phyloP scores from a whole-genome alignment of 1,140 invertebrate species.

The Tetramorium parvispinum region DNA sequence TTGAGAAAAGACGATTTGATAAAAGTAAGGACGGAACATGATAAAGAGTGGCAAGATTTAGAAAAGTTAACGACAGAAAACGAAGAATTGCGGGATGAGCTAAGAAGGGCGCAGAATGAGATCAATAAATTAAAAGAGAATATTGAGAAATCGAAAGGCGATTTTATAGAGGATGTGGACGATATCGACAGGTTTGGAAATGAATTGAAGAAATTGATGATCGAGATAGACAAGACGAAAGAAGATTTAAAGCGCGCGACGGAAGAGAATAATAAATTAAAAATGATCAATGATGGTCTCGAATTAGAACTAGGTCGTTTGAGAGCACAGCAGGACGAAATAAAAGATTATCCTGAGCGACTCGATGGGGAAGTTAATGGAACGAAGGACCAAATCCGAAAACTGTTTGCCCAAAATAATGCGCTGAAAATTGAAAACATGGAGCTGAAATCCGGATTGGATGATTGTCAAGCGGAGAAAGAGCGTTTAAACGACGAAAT shows the following conservation, averaged over 20 bases:
- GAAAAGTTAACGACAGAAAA: slow-evolving; percentile 55
- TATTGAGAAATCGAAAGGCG: neutral
- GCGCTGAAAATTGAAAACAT: slow-evolving; percentile 46
- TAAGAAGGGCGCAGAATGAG: neutral
- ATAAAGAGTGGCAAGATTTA: slow-evolving; percentile 28
- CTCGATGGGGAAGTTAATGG: neutral
- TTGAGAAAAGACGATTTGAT: slow-evolving; percentile 41
- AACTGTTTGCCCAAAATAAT: neutral
- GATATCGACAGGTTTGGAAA: slow-evolving; percentile 38
- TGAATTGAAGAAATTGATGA: slow-evolving; percentile 36
- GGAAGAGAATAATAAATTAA: slow-evolving; percentile 46
- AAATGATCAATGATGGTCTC: slow-evolving; percentile 9
- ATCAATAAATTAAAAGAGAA: slow-evolving; percentile 2
- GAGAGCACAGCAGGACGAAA: neutral
- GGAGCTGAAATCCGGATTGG: slow-evolving; percentile 32
- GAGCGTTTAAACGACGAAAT: slow-evolving; percentile 3
- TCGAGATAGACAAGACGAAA: slow-evolving; percentile 22
- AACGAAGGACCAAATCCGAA: neutral
- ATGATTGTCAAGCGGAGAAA: slow-evolving; percentile 12
- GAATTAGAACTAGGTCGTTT: slow-evolving; percentile 13
- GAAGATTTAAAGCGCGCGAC: neutral
- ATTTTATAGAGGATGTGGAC: neutral
- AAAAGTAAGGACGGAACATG: slow-evolving; percentile 35
- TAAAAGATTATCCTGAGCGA: slow-evolving; percentile 5
- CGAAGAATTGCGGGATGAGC: slow-evolving; percentile 1